Base-by-base conservation (phyloP, 2,113 vertebrate species). In the Proteles cristata region DNA sequence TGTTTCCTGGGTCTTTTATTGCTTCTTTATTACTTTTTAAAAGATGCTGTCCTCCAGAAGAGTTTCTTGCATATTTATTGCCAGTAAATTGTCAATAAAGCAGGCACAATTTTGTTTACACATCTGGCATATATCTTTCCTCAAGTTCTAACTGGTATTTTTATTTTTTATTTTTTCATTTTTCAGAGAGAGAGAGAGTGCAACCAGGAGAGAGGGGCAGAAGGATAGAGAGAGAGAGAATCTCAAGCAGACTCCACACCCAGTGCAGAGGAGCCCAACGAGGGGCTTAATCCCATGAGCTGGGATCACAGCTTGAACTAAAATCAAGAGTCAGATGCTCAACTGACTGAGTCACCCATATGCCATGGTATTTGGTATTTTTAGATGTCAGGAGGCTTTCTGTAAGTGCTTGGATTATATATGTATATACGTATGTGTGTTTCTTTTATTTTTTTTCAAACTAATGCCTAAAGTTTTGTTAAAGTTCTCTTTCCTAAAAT, bases 401-500 rank as follows among this genome's bases (percentile, higher is more conserved):
- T 81, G 1, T 17, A 88, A 19, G 8, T 63, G 31, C 33, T 61
- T 95, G 61, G 48, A 43, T 31, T 74, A 73, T 35, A 33, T 48
- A 31, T 17, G 16, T 23, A 77, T 61, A 5, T 28, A 61, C 23
- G 5, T 83, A 12, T 39, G 12, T 50, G 43, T 15, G 12, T n/a
- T 35, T 61, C 26, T 61, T 43, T 5, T 11, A 48, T 48, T 92
- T 65, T 73, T 83, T 82, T 48, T 21, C 9, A 85, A 55, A 55
- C 4, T 43, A 82, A 45, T 45, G 15, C 2, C 68, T 93, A 69
- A 71, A 35, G n/a, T 77, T 82, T 43, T 88, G 4, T 88, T 65
- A 84, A 39, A 35, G 69, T 33, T 79, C 26, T 39, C 11, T 71
- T 94, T 96, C 85, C 45, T 53, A 83, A 94, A 94, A 45, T 43